Base-by-base conservation (phyloP, 1,140 invertebrate species). In the Orius insidiosus region DNA sequence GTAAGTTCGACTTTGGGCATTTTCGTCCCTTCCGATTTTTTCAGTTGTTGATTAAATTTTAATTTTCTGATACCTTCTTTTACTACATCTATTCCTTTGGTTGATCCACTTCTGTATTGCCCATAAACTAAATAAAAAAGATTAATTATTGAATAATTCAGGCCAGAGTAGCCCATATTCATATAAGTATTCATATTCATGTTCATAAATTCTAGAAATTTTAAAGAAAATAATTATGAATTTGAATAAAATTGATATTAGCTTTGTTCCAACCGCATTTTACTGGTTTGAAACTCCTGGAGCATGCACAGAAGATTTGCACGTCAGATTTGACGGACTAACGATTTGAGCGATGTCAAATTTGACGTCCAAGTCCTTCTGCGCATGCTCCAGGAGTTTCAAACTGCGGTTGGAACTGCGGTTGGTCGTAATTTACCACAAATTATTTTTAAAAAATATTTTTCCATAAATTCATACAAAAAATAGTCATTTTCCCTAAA, bases 61-160 rank as follows among this genome's bases (percentile, higher is more conserved):
- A 95, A 67, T 61, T 94, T 93, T 54, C 86, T 75, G 54, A 95
- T 94, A 32, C 87, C 87, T 60, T 95, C 89, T 66, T 93, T 94
- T 0, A 97, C 88, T 15, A 95, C 85, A 61, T 95, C 88, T 56
- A 94, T 93, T 47, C 92, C 92, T 69, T 96, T 3, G 92, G 84
- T 65, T 92, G 83, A 55, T 93, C 86, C 34, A 96, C 90, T 57
- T 81, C 78, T 38, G 85, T 87, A 60, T 81, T 86, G 53, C 90
- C 90, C 60, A 94, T 74, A 73, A 93, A 96, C 86, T 92, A 33
- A 55, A 51, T 52, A 56, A 56, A 38, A 35, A 49, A 42, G 19
- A 18, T n/a, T 41, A 10, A 10, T n/a, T 5, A n/a, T 13, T 41
- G 10, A 41, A 41, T 24, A 4, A 16, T 4, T 5, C 6, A 3